Conservation (phyloP, 2,113 vertebrate species). For the Brachirus orientalis region DNA sequence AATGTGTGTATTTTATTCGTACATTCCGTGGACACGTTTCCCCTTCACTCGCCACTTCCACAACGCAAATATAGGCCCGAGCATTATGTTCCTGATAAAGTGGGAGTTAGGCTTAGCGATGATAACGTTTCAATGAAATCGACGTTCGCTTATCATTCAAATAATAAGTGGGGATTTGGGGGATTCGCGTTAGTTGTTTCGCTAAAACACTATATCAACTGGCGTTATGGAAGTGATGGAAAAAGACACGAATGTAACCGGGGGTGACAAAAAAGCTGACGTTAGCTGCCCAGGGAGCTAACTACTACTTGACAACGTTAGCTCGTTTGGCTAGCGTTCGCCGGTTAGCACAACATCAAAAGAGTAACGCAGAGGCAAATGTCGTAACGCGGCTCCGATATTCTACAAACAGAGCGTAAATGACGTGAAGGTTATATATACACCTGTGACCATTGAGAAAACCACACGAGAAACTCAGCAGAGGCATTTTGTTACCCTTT, state of each 20-base stretch:
- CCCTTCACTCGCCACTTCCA: too few relatives aligned
- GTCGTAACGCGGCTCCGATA: rapidly evolving
- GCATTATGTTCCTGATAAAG: too few relatives aligned
- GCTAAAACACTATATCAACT: background rate
- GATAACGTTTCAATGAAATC: too few relatives aligned
- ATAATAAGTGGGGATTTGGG: too few relatives aligned
- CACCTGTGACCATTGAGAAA: background rate
- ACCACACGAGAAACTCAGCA: background rate
- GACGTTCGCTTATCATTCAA: too few relatives aligned
- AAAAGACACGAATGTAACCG: background rate
- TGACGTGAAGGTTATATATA: background rate
- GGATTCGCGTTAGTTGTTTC: background rate
- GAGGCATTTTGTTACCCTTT: slow-evolving; percentile 63
- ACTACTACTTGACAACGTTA: slow-evolving; percentile 45
- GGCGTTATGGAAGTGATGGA: background rate
- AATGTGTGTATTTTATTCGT: too few relatives aligned
- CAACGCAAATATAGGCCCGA: too few relatives aligned
- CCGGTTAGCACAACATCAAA: slow-evolving; percentile 71
- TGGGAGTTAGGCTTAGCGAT: too few relatives aligned
- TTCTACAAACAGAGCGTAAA: background rate
- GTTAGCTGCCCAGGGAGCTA: slow-evolving; percentile 49
- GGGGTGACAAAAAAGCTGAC: slow-evolving; percentile 61
- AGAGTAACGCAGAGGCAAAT: background rate
- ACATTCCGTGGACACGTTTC: too few relatives aligned
- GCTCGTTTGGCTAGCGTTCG: slow-evolving; percentile 58